phyloP scores from a whole-genome alignment of 2,888 invertebrate species.

The Amblyjoppa proteus region DNA sequence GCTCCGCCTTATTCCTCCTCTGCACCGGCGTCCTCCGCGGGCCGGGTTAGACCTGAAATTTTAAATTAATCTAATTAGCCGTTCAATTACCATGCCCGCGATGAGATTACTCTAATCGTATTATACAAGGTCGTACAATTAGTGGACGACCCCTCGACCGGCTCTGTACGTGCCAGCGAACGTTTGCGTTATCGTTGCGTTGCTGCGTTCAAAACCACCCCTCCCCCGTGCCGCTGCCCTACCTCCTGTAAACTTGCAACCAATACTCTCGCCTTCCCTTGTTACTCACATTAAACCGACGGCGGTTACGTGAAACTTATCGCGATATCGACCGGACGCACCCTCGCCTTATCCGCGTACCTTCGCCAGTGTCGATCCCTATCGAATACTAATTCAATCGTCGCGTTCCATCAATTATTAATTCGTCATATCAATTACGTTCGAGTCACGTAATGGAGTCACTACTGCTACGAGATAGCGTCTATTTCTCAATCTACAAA shows the following conservation, averaged over 20 bases:
- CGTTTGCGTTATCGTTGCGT: slow-evolving; percentile 60
- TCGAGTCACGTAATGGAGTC: slow-evolving; percentile 31
- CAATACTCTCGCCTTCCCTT: slow-evolving; percentile 39
- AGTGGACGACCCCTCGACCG: slow-evolving; percentile 69
- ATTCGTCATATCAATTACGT: slow-evolving; percentile 63
- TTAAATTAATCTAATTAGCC: slow-evolving; percentile 82
- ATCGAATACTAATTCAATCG: slow-evolving; percentile 66
- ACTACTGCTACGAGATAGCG: not conserved
- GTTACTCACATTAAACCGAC: slow-evolving; percentile 47
- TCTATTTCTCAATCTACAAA: slow-evolving; percentile 6
- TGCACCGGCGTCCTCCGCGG: slow-evolving; percentile 42
- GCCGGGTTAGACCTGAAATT: slow-evolving; percentile 77
- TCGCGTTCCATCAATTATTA: slow-evolving; percentile 60
- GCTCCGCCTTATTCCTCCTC: slow-evolving; percentile 23
- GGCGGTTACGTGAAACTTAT: slow-evolving; percentile 58
- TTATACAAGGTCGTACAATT: slow-evolving; percentile 80
- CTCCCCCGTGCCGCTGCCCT: slow-evolving; percentile 11
- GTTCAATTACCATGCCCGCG: slow-evolving; percentile 78
- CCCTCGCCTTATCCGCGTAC: slow-evolving; percentile 37
- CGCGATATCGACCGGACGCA: slow-evolving; percentile 61
- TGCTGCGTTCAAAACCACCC: slow-evolving; percentile 49
- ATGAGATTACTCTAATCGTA: slow-evolving; percentile 82
- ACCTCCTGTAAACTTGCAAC: slow-evolving; percentile 41
- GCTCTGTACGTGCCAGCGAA: slow-evolving; percentile 56
- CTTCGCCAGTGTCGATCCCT: slow-evolving; percentile 37